Base-by-base conservation (phyloP, 2,888 invertebrate genomes). In the Nemotelus pantherinus region DNA sequence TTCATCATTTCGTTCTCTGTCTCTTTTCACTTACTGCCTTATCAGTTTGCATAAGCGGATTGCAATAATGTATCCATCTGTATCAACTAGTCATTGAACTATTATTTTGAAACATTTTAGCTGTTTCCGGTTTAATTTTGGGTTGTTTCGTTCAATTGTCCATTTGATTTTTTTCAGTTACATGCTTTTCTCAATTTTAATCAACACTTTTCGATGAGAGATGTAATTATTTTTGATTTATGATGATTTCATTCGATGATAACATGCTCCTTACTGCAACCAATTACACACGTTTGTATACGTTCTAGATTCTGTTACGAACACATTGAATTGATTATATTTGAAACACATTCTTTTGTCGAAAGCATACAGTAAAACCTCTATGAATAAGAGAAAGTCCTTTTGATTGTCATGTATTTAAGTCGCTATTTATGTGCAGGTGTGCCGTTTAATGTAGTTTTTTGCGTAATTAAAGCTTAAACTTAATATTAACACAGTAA, bases 81-180 rank as follows among this genome's bases (percentile, higher is more conserved):
- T 25, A 25, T 25, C 4, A 63, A 41, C 63, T 63, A 63, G 63
- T 63, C 41, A 41, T 63, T 10, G 63, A 63, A 41, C 10, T 65
- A 25, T 25, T 47, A 47, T 75, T 75, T 65, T 78, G 63, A 64
- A 45, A 78, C 45, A 67, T 50, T 39, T 57, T 63, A 82, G 50
- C 80, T 78, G 81, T 80, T 80, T 71, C 72, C 78, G 75, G 78
- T 78, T 75, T 77, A 77, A 72, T 75, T 80, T 79, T 63, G 25
- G 25, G 25, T 25, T 25, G 25, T 25, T 25, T 25, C 25, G 25
- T 25, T 25, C 25, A 25, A 25, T 1, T 25, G 25, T 25, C 25
- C 25, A 25, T 25, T 25, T 25, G 25, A 25, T 25, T 25, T 25
- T 25, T 25, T 25, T 25, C 25, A 25, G 74, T 79, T 81, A 77